phyloP scores from a whole-genome alignment of 2,888 invertebrate species.

The Nectonema munidae region DNA sequence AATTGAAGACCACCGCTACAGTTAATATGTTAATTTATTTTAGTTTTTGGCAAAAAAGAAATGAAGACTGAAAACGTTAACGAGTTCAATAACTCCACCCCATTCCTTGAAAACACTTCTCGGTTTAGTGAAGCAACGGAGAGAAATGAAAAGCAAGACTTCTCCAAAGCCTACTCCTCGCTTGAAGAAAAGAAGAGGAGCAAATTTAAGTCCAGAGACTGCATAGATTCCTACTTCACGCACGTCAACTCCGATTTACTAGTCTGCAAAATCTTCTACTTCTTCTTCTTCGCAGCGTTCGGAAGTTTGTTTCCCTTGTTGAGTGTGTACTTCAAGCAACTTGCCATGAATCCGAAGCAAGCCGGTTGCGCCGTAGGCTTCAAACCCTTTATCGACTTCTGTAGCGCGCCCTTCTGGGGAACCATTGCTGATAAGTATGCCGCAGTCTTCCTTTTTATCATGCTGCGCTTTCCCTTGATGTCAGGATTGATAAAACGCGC shows the following conservation, averaged over 20 bases:
- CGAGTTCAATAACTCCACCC: no score
- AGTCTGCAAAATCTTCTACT: constrained; percentile 82
- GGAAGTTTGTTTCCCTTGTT: constrained; percentile 85
- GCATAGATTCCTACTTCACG: constrained; percentile 46
- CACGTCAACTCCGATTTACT: constrained; percentile 57
- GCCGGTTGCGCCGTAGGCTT: constrained; percentile 38
- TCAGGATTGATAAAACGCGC: no score
- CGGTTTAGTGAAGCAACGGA: no score
- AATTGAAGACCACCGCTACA: no score
- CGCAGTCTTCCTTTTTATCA: no score
- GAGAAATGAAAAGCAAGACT: no score
- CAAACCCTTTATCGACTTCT: constrained; percentile 76
- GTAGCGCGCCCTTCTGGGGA: constrained; percentile 90
- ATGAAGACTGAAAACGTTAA: no score
- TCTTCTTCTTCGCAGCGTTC: constrained; percentile 95
- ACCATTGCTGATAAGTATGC: constrained; percentile 48
- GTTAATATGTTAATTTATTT: no score
- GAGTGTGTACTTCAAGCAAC: constrained; percentile 96
- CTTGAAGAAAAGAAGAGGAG: neutral
- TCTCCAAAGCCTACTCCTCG: neutral
- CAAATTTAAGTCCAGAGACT: constrained; percentile 30
- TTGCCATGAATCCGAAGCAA: constrained; percentile 94
- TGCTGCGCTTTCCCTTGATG: no score
- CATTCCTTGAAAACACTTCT: no score
- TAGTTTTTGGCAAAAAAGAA: no score